phyloP scores from a whole-genome alignment of 2,113 vertebrate genomes.

The Crotophaga sulcirostris region DNA sequence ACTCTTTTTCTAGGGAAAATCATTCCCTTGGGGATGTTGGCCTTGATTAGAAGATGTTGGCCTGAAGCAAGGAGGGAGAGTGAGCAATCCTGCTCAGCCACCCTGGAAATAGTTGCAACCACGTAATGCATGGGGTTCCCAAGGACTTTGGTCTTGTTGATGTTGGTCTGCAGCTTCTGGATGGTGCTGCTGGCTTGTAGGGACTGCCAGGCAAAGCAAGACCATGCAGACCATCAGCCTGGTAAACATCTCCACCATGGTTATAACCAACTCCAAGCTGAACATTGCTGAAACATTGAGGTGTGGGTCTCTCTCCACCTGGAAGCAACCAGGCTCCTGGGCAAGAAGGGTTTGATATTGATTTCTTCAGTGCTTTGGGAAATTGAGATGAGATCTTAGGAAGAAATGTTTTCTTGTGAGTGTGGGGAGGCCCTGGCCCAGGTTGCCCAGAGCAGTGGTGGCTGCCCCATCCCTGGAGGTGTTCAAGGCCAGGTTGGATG shows the following conservation, averaged over 20 bases:
- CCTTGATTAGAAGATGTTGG: background rate
- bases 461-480: too few species aligned
- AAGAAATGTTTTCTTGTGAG: too few species aligned
- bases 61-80: background rate
- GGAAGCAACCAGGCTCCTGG: background rate
- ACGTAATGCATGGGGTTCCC: accelerated
- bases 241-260: background rate
- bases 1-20: background rate
- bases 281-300: background rate
- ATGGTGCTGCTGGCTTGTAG: background rate
- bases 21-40: background rate
- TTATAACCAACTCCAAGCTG: background rate
- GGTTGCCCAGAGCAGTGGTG: too few species aligned
- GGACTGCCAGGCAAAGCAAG: background rate
- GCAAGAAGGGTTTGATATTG: background rate
- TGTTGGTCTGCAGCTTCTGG: background rate
- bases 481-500: too few species aligned
- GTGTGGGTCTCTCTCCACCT: background rate
- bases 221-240: background rate
- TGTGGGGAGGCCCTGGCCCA: too few species aligned
- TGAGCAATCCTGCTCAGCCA: background rate
- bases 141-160: accelerated
- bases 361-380: too few species aligned
- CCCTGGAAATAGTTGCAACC: background rate
- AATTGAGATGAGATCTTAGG: too few species aligned